Evolutionary conservation across 92 coral and sea anemone genomes (phyloP).

Genomic region (Metridium senile): DNA sequence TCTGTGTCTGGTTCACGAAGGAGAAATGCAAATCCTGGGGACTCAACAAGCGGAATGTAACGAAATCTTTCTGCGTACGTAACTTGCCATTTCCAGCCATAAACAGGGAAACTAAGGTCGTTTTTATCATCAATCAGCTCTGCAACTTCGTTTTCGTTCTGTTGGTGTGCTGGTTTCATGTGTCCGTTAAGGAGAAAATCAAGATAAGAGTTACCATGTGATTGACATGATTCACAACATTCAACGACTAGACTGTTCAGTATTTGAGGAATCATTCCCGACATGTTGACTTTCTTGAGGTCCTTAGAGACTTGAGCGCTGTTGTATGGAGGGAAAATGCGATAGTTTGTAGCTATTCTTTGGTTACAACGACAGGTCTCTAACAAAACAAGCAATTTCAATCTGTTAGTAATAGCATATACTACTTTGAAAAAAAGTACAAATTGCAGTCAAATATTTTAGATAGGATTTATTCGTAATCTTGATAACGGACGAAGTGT

Average conservation of each 20-base stretch:
- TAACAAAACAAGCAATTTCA: background rate
- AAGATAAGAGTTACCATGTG: conserved; percentile 75
- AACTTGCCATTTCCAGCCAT: conserved; percentile 81
- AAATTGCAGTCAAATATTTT: background rate
- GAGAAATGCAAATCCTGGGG: conserved; percentile 81
- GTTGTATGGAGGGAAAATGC: conserved; percentile 78
- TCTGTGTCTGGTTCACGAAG: conserved; percentile 51
- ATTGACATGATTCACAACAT: conserved; percentile 71
- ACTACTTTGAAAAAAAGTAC: background rate
- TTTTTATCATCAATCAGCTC: conserved; percentile 41
- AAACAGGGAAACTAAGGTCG: conserved; percentile 80
- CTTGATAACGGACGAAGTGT: too few species aligned
- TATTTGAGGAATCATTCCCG: conserved; percentile 77
- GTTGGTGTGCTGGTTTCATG: conserved; percentile 48
- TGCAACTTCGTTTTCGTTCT: conserved; percentile 54
- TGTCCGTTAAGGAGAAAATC: conserved; percentile 70
- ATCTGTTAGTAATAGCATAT: background rate
- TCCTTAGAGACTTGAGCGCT: conserved; percentile 2
- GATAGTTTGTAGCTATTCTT: conserved; percentile 67
- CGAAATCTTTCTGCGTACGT: conserved; percentile 48
- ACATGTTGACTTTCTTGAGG: conserved; percentile 42
- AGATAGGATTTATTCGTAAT: too few species aligned
- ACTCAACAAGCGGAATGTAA: conserved; percentile 76
- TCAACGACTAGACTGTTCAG: conserved; percentile 62
- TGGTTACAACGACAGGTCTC: conserved; percentile 86